Evolutionary conservation across 2,113 vertebrate genomes (phyloP), one percentile per base, ranked within the genome.

Genomic region (Ramphastos sulfuratus): DNA sequence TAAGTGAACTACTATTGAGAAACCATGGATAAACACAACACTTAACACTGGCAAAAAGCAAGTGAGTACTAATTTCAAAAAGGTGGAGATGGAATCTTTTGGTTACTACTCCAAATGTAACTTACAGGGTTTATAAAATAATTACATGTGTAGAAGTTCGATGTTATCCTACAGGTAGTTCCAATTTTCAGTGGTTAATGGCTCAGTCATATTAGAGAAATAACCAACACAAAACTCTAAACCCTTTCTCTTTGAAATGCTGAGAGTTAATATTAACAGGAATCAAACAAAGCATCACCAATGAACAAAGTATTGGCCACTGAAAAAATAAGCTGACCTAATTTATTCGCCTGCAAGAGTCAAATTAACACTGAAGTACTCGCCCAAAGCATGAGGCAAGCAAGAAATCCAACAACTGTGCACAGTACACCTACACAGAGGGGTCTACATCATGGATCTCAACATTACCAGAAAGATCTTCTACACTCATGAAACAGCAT

Each of bases 371-470:
- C 39, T 54, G 23, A 1, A 73, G 25, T 16, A 59, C 4, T 9
- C 13, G 8, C n/a, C 21, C 15, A 88, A 92, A 80, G 37, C n/a
- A 0, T 8, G 33, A 66, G 27, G 78, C 2, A 3, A 44, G 20
- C 33, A 85, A 59, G 17, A 48, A 63, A 61, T 66, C 27, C 37
- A 92, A 42, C 31, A 54, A 21, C 46, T 19, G 7, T 20, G 66
- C 44, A 8, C 23, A 69, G 37, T 21, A 25, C 30, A 79, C 12
- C n/a, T 59, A 69, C 27, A 55, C 30, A 77, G 11, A 59, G 6
- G 15, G 56, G n/a, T 39, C n/a, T 19, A 1, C 2, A 0, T 18
- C 3, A 0, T n/a, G 23, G 19, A 73, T 30, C 15, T 39, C 78
- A 69, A 14, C 31, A 10, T 28, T 37, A 81, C 9, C 42, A 42